Evolutionary conservation across 1,140 invertebrate genomes (phyloP).

Genomic region (Trachymyrmex septentrionalis): DNA sequence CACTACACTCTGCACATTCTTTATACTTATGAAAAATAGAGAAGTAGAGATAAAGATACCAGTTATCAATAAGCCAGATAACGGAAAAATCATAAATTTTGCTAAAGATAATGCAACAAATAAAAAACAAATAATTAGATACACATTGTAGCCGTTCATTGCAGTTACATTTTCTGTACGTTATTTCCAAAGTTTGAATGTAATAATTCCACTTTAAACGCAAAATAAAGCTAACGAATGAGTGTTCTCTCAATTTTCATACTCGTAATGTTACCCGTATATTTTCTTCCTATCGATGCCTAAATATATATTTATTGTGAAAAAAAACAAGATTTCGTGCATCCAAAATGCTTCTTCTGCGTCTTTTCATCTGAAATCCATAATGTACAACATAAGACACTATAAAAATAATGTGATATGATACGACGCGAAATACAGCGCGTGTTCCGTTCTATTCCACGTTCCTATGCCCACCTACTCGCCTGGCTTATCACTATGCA

Average conservation of each 20-base stretch:
- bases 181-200: not conserved
- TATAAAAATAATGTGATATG: not conserved
- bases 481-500: constrained; percentile 1
- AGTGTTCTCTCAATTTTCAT: not conserved
- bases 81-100: not conserved
- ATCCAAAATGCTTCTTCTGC: not conserved
- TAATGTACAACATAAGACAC: not conserved
- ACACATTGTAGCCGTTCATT: not conserved
- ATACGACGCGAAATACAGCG: no score
- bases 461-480: not conserved
- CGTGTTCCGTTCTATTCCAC: not conserved
- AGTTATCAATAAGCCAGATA: not conserved
- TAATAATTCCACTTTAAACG: not conserved
- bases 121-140: not conserved
- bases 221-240: not conserved
- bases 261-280: no score
- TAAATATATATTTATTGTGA: not conserved
- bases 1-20: not conserved
- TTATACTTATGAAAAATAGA: not conserved
- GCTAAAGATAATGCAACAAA: not conserved
- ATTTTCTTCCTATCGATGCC: not conserved
- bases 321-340: not conserved
- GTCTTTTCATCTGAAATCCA: not conserved
- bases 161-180: not conserved
- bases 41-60: not conserved